A percentile compares a stretch with the other conserved stretches of the same genome.
Conservation (phyloP, 2,113 vertebrate genomes). For the Lagopus leucura region DNA sequence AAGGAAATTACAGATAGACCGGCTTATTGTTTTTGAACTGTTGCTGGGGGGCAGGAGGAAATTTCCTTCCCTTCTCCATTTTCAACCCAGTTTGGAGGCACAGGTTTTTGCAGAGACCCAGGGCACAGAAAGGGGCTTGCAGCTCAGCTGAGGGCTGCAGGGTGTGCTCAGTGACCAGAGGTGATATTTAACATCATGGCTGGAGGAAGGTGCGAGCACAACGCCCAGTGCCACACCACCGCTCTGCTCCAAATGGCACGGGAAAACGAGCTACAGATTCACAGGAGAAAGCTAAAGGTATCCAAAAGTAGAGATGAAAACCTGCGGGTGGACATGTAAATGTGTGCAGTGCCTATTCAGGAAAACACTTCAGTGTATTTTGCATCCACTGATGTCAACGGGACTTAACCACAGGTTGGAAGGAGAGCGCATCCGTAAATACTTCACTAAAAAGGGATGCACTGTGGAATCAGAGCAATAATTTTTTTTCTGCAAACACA, state of each 20-base stretch:
- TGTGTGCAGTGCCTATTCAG: background rate
- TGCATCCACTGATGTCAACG: background rate
- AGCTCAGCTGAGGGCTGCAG: background rate
- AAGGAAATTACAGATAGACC: background rate
- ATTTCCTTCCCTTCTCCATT: background rate
- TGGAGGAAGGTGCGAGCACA: background rate
- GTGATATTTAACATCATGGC: background rate
- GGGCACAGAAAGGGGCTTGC: background rate
- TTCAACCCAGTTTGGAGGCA: background rate
- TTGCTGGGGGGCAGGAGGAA: background rate
- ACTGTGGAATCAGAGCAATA: background rate
- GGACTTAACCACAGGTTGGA: background rate
- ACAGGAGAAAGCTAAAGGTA: background rate
- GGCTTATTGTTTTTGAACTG: background rate
- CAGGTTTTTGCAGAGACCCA: background rate
- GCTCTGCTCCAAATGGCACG: background rate
- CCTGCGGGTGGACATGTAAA: background rate
- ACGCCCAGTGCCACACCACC: fast-evolving
- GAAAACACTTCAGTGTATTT: background rate
- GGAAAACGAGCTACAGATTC: background rate
- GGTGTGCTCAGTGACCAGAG: background rate
- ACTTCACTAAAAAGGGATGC: background rate
- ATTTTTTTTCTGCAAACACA: background rate
- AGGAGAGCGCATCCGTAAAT: background rate
- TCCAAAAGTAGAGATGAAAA: background rate